Conservation (phyloP, 2,888 invertebrate species). For the Linyphia triangularis region DNA sequence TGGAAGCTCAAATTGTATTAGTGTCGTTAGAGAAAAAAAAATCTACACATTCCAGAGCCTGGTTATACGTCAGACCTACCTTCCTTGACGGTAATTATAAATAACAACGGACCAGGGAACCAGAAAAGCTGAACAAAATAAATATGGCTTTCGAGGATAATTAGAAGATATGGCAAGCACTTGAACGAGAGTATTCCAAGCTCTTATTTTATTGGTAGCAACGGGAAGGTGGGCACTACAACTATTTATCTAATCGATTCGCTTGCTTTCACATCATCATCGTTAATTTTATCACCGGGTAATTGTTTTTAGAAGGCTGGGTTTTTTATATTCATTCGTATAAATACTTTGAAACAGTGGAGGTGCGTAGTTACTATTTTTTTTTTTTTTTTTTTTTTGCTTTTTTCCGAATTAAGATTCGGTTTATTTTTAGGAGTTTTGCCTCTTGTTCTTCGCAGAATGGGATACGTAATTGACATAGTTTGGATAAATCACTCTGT, state of each 20-base stretch:
- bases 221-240: neutral
- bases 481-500: conserved; percentile 31
- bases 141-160: conserved; percentile 53
- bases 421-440: neutral
- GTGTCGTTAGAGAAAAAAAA: neutral
- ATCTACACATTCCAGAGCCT: neutral
- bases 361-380: neutral
- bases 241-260: conserved; percentile 50
- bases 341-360: conserved; percentile 34
- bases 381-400: neutral
- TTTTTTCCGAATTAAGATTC: neutral
- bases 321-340: conserved; percentile 14
- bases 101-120: conserved; percentile 24
- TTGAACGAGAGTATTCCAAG: conserved; percentile 12
- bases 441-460: neutral
- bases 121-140: conserved; percentile 26
- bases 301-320: conserved; percentile 35
- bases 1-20: conserved; percentile 4
- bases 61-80: conserved; percentile 23
- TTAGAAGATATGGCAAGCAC: conserved; percentile 53
- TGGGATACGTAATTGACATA: conserved; percentile 24
- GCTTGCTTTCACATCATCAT: conserved; percentile 10
- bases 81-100: conserved; percentile 54
- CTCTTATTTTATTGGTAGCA: conserved; percentile 22
- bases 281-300: conserved; percentile 55